These are phyloP conservation scores for Eospalax fontanierii DNA, from an alignment of 2,797 vertebrate species.

Conservation along the genomic window DNA sequence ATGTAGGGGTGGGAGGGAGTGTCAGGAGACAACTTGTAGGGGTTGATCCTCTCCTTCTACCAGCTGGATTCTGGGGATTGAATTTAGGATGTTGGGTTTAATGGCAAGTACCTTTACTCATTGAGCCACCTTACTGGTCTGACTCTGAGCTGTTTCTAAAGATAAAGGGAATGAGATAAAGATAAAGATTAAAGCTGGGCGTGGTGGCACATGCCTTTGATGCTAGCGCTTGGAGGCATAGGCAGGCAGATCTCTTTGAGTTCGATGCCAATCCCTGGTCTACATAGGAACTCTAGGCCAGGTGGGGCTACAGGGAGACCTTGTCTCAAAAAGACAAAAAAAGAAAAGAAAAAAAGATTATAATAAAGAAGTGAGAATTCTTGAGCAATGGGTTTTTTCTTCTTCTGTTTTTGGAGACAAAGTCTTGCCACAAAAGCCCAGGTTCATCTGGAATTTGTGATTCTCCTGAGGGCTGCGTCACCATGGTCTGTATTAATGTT, in stretches of 20 bases:
- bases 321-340: too few species aligned
- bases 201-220: too few species aligned
- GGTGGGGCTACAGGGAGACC: too few species aligned
- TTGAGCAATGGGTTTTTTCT: background rate
- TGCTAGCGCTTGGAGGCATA: too few species aligned
- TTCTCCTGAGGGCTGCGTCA: background rate
- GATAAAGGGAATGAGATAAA: too few species aligned
- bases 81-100: background rate
- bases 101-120: background rate
- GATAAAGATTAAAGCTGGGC: too few species aligned
- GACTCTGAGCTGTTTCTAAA: background rate
- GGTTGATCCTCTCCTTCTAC: background rate
- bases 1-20: background rate
- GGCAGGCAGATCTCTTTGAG: too few species aligned
- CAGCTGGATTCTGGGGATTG: background rate
- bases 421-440: background rate
- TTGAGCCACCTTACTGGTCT: background rate
- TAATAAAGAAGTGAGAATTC: background rate
- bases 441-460: background rate
- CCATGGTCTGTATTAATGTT: background rate
- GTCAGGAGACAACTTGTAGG: background rate
- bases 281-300: too few species aligned
- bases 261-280: too few species aligned
- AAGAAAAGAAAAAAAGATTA: too few species aligned
- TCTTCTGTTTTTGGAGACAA: background rate